Evolutionary conservation across 2,888 invertebrate genomes (phyloP).

Genomic region (Augochlorella aurata): DNA sequence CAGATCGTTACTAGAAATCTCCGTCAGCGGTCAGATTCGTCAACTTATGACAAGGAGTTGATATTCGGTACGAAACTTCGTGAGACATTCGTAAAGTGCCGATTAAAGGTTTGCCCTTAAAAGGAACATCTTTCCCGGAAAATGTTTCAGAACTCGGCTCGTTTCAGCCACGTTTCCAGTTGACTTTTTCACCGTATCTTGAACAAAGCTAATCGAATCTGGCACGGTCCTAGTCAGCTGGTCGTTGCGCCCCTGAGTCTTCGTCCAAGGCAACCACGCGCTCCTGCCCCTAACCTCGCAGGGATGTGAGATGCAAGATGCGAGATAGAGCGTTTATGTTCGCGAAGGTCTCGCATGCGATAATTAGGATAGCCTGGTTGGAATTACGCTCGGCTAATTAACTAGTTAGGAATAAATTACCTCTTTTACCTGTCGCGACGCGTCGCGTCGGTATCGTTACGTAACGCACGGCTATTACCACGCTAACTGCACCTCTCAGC

Average conservation of each 20-base stretch:
- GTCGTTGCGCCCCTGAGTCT: not conserved
- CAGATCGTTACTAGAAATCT: too few species aligned
- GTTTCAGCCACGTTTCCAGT: too few species aligned
- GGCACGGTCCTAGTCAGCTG: not conserved
- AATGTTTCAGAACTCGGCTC: too few species aligned
- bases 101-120: too few species aligned
- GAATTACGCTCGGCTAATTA: slow-evolving; percentile 67
- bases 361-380: slow-evolving; percentile 60
- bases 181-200: too few species aligned
- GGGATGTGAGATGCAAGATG: not conserved
- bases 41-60: too few species aligned
- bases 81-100: too few species aligned
- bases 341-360: slow-evolving; percentile 49
- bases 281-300: not conserved
- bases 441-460: slow-evolving; percentile 55
- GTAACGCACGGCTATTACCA: slow-evolving; percentile 63
- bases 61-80: too few species aligned
- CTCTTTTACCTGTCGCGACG: slow-evolving; percentile 63
- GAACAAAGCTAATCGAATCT: too few species aligned
- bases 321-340: slow-evolving; percentile 1
- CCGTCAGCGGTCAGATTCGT: too few species aligned
- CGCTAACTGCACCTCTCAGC: slow-evolving; percentile 68
- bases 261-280: not conserved
- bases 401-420: slow-evolving; percentile 73
- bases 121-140: too few species aligned